Base-by-base conservation (phyloP, 1,140 invertebrate species). In the Pseudomyrmex dendroicus region DNA sequence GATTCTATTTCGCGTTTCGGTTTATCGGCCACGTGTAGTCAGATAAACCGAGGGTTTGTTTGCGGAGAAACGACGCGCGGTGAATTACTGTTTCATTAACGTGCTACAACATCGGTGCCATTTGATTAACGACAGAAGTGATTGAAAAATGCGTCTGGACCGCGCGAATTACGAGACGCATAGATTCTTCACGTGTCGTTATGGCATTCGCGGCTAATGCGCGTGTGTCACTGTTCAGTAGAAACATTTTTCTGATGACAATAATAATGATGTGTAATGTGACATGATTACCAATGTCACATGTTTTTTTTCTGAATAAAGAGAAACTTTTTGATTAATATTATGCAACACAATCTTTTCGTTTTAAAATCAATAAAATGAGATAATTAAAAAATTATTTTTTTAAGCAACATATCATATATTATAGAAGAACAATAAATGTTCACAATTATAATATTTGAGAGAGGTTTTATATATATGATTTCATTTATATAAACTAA, bases 31-130 rank as follows among this genome's bases (percentile, higher is more conserved):
- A 87, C 74, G 82, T 74, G 56, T 64, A 66, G 63, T 80, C 70
- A 74, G 48, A 87, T 78, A 87, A 84, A 87, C 68, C 70, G 63
- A 70, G 35, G 35, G 67, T 72, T 80, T 64, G 61, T 86, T 80
- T 70, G 77, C 72, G 57, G 85, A 87, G 77, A 83, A 84, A 74
- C 66, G 73, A 66, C 56, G 50, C 73, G 46, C 73, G 63, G 59
- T 84, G 82, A 87, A 87, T 87, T 87, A 87, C 62, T 87, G 86
- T 87, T 87, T 87, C 85, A 84, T 87, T 87, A 87, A 87, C 76
- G 66, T 17, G 9, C 35, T 52, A 35, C 35, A 46, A 46, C 25
- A 56, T 74, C 70, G 9, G 9, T 44, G 22, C 0, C 35, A 9
- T 74, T 74, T 73, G 82, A 87, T 80, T 46, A 80, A 78, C 48